phyloP scores from a whole-genome alignment of 2,888 invertebrate genomes.

The Terebella lapidaria region DNA sequence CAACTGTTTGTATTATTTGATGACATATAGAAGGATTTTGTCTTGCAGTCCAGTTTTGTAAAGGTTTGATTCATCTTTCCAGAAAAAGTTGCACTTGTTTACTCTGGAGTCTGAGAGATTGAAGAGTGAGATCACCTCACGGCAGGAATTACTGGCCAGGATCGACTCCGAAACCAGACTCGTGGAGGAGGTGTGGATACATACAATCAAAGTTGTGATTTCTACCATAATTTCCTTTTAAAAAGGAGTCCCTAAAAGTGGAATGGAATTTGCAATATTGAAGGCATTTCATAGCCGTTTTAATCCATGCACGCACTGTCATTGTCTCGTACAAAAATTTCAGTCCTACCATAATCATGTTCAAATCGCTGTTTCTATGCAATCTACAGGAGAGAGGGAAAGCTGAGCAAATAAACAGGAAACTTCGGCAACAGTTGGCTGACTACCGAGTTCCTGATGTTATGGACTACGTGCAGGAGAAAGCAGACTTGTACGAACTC shows the following conservation, averaged over 20 bases:
- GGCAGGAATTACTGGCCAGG: slow-evolving; percentile 43
- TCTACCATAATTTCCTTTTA: no score
- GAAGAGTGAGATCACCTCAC: slow-evolving; percentile 43
- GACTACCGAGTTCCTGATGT: slow-evolving; percentile 52
- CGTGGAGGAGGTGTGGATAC: slow-evolving; percentile 48
- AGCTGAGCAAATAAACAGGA: slow-evolving; percentile 49
- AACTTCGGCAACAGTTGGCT: slow-evolving; percentile 47
- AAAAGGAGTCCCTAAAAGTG: no score
- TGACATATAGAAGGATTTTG: no score
- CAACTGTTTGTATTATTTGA: background rate
- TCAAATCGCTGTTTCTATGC: no score
- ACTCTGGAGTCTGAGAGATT: slow-evolving; percentile 49
- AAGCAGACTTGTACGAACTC: slow-evolving; percentile 50
- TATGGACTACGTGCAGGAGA: slow-evolving; percentile 52
- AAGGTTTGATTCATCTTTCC: background rate
- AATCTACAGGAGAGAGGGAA: slow-evolving; percentile 41
- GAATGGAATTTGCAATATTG: no score
- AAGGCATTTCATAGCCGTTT: no score
- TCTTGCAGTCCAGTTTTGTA: no score
- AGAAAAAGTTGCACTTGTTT: slow-evolving; percentile 50
- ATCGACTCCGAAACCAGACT: slow-evolving; percentile 47
- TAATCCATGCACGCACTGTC: no score
- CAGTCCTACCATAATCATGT: slow-evolving; percentile 2
- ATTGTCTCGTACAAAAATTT: no score
- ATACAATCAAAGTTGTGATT: no score